Percentiles rank a stretch among this genome's conserved stretches.
Evolutionary conservation across 2,797 vertebrate genomes (phyloP).

Genomic region (Gephyroberyx darwinii): DNA sequence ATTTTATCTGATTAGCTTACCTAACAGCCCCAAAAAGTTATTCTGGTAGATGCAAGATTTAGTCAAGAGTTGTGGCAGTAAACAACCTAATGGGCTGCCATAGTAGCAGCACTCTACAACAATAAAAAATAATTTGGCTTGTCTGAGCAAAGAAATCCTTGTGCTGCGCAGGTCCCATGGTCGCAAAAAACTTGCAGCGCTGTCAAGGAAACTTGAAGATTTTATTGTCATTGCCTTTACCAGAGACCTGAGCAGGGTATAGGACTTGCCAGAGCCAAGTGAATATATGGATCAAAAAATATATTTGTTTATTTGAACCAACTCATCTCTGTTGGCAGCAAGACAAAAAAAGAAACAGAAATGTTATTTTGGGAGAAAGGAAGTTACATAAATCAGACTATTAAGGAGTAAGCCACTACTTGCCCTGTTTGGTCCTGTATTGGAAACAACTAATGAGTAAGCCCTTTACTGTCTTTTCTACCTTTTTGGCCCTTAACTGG

Average conservation of each 20-base stretch:
- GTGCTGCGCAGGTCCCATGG: not conserved
- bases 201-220: not conserved
- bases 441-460: constrained; percentile 5
- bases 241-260: not conserved
- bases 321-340: not conserved
- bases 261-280: not conserved
- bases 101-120: not conserved
- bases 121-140: not conserved
- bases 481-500: not conserved
- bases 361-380: not conserved
- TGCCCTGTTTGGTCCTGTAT: constrained; percentile 20
- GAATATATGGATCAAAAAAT: not conserved
- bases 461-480: not conserved
- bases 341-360: not conserved
- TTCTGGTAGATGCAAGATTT: not conserved
- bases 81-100: not conserved
- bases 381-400: not conserved
- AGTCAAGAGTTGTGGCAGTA: not conserved
- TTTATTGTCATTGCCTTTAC: not conserved
- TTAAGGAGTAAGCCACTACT: not conserved
- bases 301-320: not conserved
- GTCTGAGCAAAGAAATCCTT: constrained; percentile 7
- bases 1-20: constrained; percentile 9
- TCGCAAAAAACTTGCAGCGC: not conserved
- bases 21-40: constrained; percentile 3